Base-by-base conservation (phyloP, 2,797 vertebrate species). In the Ambastaia sidthimunki region DNA sequence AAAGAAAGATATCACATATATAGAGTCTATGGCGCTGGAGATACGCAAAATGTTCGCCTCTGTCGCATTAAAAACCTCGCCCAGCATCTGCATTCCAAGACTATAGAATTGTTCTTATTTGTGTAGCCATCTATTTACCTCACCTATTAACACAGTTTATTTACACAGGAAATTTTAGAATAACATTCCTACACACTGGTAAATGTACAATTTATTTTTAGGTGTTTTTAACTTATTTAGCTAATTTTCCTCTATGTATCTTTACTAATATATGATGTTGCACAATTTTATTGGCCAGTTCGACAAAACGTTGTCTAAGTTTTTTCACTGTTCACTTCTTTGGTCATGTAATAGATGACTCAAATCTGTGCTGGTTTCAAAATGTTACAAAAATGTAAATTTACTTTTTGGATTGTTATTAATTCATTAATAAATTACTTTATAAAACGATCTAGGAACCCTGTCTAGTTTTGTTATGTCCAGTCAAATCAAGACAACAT, bases 61-160 rank as follows among this genome's bases (percentile, higher is more conserved):
- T 93, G 92, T 73, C 93, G 93, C 72, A 92, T 95, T 41, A 87
- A 82, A 82, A 95, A 94, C 84, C 90, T 95, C 28, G 94, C 94
- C 0, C 93, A 94, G 81, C 93, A 93, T 74, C 92, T 95, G 54
- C 92, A 95, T 87, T 89, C 92, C 52, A 94, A 94, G 80, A 85
- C 92, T n/a, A 70, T 95, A 60, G 85, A 89, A 15, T 80, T 95
- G 16, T 94, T 91, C 71, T 87, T 94, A 73, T 94, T 94, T 57
- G 87, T 94, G 0, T 95, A 90, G 83, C 13, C 6, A 6, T 28
- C 16, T 37, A 78, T 59, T 54, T 13, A 7, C 0, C 7, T 37
- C 54, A 18, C 55, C 55, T 11, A 13, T 31, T 63, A 28, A 18
- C 6, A 31, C 18, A 31, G 28, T 34, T 62, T 19, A 6, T 48